A percentile compares a stretch with the other conserved stretches of the same genome.
Conservation (phyloP, 1,140 invertebrate genomes). For the Drosophila pallidifrons region DNA sequence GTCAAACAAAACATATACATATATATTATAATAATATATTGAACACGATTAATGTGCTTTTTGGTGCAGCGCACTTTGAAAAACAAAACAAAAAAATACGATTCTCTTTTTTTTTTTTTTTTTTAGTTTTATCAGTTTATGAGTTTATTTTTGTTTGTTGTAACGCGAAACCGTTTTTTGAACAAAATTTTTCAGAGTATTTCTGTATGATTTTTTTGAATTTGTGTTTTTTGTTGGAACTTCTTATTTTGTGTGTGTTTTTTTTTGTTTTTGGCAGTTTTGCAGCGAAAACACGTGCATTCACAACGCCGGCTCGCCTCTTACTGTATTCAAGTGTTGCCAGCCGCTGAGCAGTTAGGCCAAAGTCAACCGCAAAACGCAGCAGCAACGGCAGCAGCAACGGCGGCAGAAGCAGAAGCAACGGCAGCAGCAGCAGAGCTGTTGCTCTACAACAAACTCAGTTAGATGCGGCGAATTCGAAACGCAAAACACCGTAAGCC, state of each 20-base stretch:
- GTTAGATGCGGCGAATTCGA: conserved; percentile 67
- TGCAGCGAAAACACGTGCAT: conserved; percentile 81
- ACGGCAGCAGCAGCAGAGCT: conserved; percentile 34
- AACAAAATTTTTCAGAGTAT: conserved; percentile 11
- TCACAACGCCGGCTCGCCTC: conserved; percentile 84
- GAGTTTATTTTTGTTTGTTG: neutral
- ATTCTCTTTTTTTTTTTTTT: conserved; percentile 17
- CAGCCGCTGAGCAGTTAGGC: conserved; percentile 80
- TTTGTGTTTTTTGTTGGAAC: conserved; percentile 10
- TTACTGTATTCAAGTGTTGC: conserved; percentile 84
- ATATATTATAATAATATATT: conserved; percentile 1
- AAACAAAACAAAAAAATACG: conserved; percentile 56
- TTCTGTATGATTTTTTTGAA: conserved; percentile 14
- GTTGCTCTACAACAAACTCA: conserved; percentile 71
- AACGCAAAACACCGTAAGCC: conserved; percentile 82
- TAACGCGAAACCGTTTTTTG: neutral
- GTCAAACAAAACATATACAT: neutral
- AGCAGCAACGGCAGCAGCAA: conserved; percentile 13
- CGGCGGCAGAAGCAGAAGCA: neutral
- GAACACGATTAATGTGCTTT: neutral
- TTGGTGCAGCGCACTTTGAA: conserved; percentile 46
- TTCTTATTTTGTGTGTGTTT: conserved; percentile 10
- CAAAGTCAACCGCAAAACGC: conserved; percentile 68
- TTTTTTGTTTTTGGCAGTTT: conserved; percentile 26
- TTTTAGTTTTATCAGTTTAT: conserved; percentile 10